phyloP scores from a whole-genome alignment of 2,113 vertebrate species.

The Willisornis vidua region DNA sequence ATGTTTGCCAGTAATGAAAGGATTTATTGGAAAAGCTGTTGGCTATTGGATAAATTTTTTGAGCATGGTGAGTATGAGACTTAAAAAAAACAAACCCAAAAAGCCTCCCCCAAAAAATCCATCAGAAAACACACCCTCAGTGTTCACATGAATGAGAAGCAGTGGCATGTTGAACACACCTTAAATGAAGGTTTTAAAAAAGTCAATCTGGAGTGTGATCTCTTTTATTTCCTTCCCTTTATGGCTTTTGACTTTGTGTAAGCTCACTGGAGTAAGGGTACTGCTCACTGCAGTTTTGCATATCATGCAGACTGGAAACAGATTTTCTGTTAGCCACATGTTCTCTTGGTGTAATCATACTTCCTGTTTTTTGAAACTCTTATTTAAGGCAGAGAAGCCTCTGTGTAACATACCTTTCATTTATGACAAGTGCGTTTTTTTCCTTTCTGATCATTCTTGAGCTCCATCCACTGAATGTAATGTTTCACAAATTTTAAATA shows the following conservation, averaged over 20 bases:
- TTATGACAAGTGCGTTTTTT: neutral
- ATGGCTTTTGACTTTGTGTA: neutral
- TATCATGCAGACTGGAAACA: neutral
- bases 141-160: neutral
- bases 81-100: neutral
- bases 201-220: neutral
- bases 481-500: neutral
- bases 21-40: neutral
- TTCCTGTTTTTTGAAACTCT: neutral
- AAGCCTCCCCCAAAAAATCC: neutral
- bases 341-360: neutral
- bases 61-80: neutral
- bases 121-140: neutral
- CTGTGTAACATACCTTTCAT: neutral
- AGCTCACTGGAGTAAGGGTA: neutral
- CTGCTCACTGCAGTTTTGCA: neutral
- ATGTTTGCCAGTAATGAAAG: neutral
- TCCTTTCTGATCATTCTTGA: neutral
- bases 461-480: neutral
- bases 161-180: neutral
- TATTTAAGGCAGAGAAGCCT: neutral
- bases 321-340: neutral
- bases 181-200: neutral
- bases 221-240: neutral
- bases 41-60: neutral